Base-by-base conservation (phyloP, 1,140 invertebrate genomes). In the Trinorchestia longiramus region DNA sequence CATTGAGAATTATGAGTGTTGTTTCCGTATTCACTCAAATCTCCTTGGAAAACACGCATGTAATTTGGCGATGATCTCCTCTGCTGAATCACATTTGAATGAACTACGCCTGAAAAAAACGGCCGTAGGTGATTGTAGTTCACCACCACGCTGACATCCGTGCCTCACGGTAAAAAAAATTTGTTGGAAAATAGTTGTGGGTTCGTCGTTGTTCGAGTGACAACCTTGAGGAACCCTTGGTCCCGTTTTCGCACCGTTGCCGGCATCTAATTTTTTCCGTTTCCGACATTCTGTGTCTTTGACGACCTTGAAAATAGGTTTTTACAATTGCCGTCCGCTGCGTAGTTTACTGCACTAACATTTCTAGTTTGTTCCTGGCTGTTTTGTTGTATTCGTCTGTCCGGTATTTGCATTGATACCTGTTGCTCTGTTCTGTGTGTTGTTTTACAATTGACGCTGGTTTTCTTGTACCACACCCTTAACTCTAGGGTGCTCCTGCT, bases 11-110 rank as follows among this genome's bases (percentile, higher is more conserved):
- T 77, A 23, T 28, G 62, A 36, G 1, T 28, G 28, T 91, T 42
- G 88, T 94, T 94, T 94, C 92, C 44, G 45, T 44, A 47, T 94
- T 94, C 43, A 36, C 92, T 43, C 8, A 11, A 94, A 94, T 43
- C 36, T 42, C 88, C 36, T n/a, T 87, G 41, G 43, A 42, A 42
- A 41, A 90, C 3, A 42, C 88, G 88, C 42, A 28, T 28, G n/a
- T 4, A 42, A 15, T 90, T 45, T 43, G 43, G 8, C 44, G 43
- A 0, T 40, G 92, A 47, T 47, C 92, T 42, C 43, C 44, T 43
- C 44, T 11, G 44, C 36, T 47, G 92, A 94, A 47, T 94, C 44
- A 8, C 3, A 94, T 94, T 94, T 40, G 47, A 94, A 94, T 47
- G 92, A 94, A 44, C 92, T 94, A n/a, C 92, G 47, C 19, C 36